Evolutionary conservation across 1,140 invertebrate species (phyloP), one percentile per base, ranked within the genome.

Genomic region (Pseudomyrmex dendroicus): DNA sequence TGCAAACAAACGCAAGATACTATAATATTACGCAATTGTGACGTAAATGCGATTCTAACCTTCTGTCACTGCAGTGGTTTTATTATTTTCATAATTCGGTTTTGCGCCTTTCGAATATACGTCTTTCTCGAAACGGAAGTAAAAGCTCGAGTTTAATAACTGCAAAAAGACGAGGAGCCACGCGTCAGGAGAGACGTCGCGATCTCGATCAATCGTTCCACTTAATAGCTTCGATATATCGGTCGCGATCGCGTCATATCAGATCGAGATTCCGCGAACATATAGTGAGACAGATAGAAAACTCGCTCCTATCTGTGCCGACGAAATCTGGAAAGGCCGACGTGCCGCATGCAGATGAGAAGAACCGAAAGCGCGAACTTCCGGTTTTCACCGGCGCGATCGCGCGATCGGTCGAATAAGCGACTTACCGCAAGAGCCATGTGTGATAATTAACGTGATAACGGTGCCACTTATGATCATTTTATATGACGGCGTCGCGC

Each of bases 241-340:
- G 20, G 20, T 74, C 57, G 72, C 62, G 73, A 67, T 77, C 35
- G 17, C 25, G 62, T 35, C 3, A 35, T 77, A 67, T 77, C 74
- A 67, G 48, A 77, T 67, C 12, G 62, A 67, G 54, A 48, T 25
- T 35, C 35, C 35, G 35, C 48, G 17, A 35, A 56, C 66, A 25
- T 20, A 46, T 20, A 46, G 25, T 17, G 62, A 62, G 57, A 12
- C 44, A 66, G n/a, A 17, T 76, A 76, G 61, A 76, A 76, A 77
- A 77, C 74, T 46, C 63, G 74, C 50, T 67, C 17, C 25, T 67
- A 77, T 77, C 74, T 67, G 61, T 77, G 74, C 63, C 74, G 63
- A 56, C 48, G 62, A 74, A 50, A 56, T 67, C 74, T 35, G 74
- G 63, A 77, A 77, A 77, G 57, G 50, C 50, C 48, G 44, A 20